Evolutionary conservation across 2,888 invertebrate species (phyloP).

Genomic region (Arge pagana): DNA sequence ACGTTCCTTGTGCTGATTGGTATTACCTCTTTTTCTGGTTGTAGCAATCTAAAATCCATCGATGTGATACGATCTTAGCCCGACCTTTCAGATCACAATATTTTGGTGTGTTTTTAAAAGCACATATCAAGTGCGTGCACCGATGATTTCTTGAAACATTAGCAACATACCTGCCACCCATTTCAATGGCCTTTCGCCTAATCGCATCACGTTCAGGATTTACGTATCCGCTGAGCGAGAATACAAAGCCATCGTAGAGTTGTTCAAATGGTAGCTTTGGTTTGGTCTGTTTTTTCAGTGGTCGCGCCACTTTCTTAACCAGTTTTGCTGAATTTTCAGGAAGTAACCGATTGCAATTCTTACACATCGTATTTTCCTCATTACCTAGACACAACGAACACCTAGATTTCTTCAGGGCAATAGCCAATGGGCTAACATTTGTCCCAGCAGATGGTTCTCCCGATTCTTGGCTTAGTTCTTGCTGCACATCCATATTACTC

Average conservation of each 20-base stretch:
- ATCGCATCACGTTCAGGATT: constrained; percentile 54
- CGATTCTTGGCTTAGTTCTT: constrained; percentile 14
- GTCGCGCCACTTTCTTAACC: not conserved
- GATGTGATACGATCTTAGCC: constrained; percentile 48
- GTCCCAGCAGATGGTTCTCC: too few species aligned
- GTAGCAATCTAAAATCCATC: constrained; percentile 51
- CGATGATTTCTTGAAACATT: constrained; percentile 47
- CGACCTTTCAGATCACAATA: constrained; percentile 44
- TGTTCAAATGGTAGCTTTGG: constrained; percentile 40
- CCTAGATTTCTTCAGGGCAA: constrained; percentile 27
- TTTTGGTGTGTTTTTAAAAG: constrained; percentile 55
- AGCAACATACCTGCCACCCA: constrained; percentile 52
- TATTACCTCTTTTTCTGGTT: constrained; percentile 47
- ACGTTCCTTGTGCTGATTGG: constrained; percentile 1
- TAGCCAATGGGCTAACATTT: too few species aligned
- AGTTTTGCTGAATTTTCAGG: not conserved
- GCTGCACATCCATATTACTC: constrained; percentile 9
- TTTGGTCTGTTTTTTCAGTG: constrained; percentile 24
- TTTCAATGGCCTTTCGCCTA: constrained; percentile 48
- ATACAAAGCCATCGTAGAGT: constrained; percentile 44
- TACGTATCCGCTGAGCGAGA: constrained; percentile 53
- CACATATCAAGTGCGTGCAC: constrained; percentile 52
- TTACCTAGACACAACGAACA: constrained; percentile 37
- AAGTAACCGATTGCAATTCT: constrained; percentile 38
- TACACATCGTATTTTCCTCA: constrained; percentile 40